Conservation (phyloP, 2,797 vertebrate species). For the Lepus townsendii region DNA sequence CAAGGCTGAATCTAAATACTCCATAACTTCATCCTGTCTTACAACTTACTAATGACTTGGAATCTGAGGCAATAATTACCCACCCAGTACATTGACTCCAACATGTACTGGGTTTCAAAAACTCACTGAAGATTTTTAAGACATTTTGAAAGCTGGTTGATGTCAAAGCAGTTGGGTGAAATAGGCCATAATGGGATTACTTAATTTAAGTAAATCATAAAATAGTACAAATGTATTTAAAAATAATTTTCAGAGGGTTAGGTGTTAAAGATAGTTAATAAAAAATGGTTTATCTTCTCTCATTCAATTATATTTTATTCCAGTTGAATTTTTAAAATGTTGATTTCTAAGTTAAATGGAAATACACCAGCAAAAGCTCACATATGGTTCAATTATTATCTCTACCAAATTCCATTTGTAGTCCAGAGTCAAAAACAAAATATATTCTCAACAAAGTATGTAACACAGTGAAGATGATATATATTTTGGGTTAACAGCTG, state of each 20-base stretch:
- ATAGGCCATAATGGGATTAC: background rate
- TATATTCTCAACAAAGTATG: background rate
- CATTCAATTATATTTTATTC: background rate
- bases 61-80: background rate
- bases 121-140: background rate
- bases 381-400: background rate
- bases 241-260: background rate
- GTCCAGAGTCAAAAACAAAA: background rate
- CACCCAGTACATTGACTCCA: background rate
- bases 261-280: background rate
- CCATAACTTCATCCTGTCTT: background rate
- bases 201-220: background rate
- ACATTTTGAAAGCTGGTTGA: background rate
- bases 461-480: background rate
- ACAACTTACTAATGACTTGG: background rate
- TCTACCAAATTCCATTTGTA: background rate
- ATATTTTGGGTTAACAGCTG: background rate
- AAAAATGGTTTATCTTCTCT: background rate
- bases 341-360: background rate
- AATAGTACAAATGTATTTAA: background rate
- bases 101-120: background rate
- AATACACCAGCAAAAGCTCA: background rate
- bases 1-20: background rate
- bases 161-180: background rate
- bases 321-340: constrained; percentile 1